Evolutionary conservation across 2,888 invertebrate genomes (phyloP), one percentile per base, ranked within the genome.

Genomic region (Lypha dubia): DNA sequence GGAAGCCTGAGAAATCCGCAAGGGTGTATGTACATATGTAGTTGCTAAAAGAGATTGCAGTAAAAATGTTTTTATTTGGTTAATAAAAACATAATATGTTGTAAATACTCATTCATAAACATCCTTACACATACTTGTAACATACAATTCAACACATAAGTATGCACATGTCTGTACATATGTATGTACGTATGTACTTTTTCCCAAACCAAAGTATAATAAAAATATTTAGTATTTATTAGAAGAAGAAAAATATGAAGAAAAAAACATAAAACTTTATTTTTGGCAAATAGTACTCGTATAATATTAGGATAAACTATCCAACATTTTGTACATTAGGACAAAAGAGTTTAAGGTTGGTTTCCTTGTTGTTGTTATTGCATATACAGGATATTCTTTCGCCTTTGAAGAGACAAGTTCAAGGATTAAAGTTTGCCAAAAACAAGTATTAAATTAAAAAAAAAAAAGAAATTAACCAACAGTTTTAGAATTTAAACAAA

Each of bases 391-490:
- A 79, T 71, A 83, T 70, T 49, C 58, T 65, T 74, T 79, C 65
- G 49, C 63, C 56, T 75, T 68, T 73, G 84, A 77, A 73, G 58
- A 81, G 80, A 84, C 89, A 89, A 89, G 89, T 89, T 89, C 89
- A 89, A 88, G 89, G 88, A 89, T 89, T 88, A 89, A 86, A 88
- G 87, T 87, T 87, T 86, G 80, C 80, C 76, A 80, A 68, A 67
- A 58, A 51, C 28, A 74, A 60, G 51, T 46, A 13, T 17, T 46
- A 9, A 51, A 41, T 75, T 51, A n/a, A 73, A 70, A 53, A 15
- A 71, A 32, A 53, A 15, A 17, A 56, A 74, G 20, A 79, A 70
- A 28, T 58, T 38, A 44, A 6, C 35, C n/a, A n/a, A 67, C 24
- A 51, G 41, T 51, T 79, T 58, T 58, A 44, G 35, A 70, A 32